Evolutionary conservation across 64 coral and sea anemone genomes (phyloP).

Genomic region (Pocillopora verrucosa): DNA sequence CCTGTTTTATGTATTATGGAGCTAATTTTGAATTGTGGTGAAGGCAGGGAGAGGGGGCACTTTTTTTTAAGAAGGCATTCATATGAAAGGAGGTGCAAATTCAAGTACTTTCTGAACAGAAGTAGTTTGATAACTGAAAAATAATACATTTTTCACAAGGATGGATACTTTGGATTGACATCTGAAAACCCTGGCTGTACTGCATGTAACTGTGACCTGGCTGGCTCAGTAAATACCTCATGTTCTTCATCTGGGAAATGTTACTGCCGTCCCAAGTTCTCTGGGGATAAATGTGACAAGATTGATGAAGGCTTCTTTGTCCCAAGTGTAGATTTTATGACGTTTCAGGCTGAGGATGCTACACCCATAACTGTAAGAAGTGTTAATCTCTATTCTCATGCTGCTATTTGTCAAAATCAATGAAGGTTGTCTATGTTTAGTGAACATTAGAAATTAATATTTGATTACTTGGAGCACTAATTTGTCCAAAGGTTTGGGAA

Average conservation of each 20-base stretch:
- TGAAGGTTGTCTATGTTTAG: too few species aligned
- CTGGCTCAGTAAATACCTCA: conserved; percentile 71
- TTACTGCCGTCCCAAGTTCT: conserved; percentile 79
- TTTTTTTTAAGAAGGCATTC: too few species aligned
- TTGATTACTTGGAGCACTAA: too few species aligned
- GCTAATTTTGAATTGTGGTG: too few species aligned
- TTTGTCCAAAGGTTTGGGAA: too few species aligned
- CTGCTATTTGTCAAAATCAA: background rate
- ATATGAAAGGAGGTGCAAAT: background rate
- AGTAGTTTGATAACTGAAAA: background rate
- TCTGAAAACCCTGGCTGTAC: conserved; percentile 66
- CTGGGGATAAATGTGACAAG: conserved; percentile 69
- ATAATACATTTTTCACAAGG: conserved; percentile 35
- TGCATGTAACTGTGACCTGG: conserved; percentile 67
- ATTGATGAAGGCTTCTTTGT: conserved; percentile 66
- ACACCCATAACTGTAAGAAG: conserved; percentile 52
- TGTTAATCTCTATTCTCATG: background rate
- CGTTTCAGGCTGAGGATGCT: conserved; percentile 73
- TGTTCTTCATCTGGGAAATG: conserved; percentile 81
- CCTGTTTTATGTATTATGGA: too few species aligned
- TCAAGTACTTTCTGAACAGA: too few species aligned
- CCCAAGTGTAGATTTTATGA: conserved; percentile 70
- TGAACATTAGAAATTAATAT: too few species aligned
- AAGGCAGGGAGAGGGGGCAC: too few species aligned
- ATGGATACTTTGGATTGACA: conserved; percentile 82